phyloP scores from a whole-genome alignment of 2,113 vertebrate genomes.

The Aplodontia rufa region DNA sequence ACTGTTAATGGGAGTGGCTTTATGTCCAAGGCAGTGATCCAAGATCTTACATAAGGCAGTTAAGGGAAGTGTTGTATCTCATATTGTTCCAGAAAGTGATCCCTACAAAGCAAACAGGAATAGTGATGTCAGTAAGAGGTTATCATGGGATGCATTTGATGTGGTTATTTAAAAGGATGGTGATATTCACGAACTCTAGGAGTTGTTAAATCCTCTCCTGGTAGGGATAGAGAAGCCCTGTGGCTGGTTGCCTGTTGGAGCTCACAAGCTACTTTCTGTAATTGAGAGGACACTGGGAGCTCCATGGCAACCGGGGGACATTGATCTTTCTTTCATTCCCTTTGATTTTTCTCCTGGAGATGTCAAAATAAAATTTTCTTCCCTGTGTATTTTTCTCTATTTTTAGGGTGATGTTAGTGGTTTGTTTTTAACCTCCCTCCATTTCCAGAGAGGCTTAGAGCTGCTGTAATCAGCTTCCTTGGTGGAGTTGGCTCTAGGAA shows the following conservation, averaged over 20 bases:
- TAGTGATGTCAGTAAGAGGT: neutral
- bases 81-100: neutral
- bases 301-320: slow-evolving; percentile 54
- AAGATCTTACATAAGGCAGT: neutral
- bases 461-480: neutral
- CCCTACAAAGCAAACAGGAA: neutral
- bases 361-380: slow-evolving; percentile 36
- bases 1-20: neutral
- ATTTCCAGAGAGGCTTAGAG: neutral
- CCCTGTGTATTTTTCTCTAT: neutral
- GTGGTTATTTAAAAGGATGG: neutral
- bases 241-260: neutral
- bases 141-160: neutral
- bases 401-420: neutral
- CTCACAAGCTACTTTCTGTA: neutral
- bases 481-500: neutral
- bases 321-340: slow-evolving; percentile 34
- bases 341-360: slow-evolving; percentile 25
- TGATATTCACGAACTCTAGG: neutral
- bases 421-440: neutral
- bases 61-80: neutral
- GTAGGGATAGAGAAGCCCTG: neutral
- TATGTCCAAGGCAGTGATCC: neutral
- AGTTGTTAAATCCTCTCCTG: neutral
- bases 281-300: slow-evolving; percentile 10